These are phyloP conservation scores for Labia minor DNA, from an alignment of 2,888 invertebrate species.

Conservation along the genomic window DNA sequence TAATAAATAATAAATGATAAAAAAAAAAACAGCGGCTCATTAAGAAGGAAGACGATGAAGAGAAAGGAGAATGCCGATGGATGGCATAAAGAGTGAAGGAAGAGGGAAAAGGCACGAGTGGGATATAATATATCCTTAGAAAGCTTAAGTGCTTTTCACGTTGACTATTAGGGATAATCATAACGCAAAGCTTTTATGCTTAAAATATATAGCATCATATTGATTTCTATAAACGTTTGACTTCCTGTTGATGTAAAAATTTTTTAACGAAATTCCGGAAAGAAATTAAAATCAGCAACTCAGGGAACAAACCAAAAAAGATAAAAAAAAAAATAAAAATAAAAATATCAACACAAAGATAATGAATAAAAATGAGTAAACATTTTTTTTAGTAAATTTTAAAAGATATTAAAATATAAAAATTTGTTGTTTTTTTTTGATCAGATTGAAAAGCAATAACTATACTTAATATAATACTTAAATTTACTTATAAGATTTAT, in stretches of 20 bases:
- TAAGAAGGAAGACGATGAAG: neutral
- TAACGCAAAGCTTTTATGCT: constrained; percentile 8
- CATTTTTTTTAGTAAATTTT: no score
- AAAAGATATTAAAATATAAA: no score
- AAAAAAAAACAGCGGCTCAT: neutral
- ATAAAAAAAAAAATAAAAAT: no score
- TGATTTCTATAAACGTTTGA: neutral
- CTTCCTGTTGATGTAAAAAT: neutral
- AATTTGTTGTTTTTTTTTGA: no score
- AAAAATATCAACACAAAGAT: no score
- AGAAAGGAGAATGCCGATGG: neutral
- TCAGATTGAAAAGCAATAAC: no score
- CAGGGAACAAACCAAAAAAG: no score
- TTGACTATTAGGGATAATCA: constrained; percentile 13
- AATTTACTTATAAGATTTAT: no score
- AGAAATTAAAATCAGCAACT: no score
- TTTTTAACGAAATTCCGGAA: no score
- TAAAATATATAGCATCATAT: neutral
- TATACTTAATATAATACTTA: no score
- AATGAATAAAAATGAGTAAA: no score
- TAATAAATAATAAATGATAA: constrained; percentile 13
- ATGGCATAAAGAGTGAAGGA: neutral
- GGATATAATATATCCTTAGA: constrained; percentile 5
- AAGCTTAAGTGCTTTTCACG: constrained; percentile 7
- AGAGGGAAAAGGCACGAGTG: neutral